phyloP scores from a whole-genome alignment of 2,888 invertebrate species.

The Agriopis aurantiaria region DNA sequence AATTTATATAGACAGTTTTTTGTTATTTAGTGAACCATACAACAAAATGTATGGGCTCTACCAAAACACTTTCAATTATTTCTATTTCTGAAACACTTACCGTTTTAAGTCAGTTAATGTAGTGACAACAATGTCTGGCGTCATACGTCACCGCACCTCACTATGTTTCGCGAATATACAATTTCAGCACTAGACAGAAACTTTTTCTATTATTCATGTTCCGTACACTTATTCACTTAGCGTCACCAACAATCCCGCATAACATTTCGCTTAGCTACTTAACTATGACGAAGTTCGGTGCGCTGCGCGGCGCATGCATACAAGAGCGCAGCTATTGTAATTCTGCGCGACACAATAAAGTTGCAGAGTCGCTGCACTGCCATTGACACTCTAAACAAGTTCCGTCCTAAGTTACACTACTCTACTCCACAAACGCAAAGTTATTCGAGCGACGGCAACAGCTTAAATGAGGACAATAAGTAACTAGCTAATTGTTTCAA shows the following conservation, averaged over 20 bases:
- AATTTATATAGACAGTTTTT: too few relatives aligned
- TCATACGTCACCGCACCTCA: conserved; percentile 22
- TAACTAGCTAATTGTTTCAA: conserved; percentile 61
- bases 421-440: conserved; percentile 54
- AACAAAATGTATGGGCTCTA: neutral
- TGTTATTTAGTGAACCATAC: neutral
- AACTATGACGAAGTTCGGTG: conserved; percentile 44
- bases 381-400: conserved; percentile 70
- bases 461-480: conserved; percentile 64
- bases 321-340: conserved; percentile 58
- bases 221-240: conserved; percentile 47
- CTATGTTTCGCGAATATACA: conserved; percentile 21
- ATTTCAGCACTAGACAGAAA: conserved; percentile 31
- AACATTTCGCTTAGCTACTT: conserved; percentile 47
- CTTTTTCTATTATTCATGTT: conserved; percentile 48
- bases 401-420: conserved; percentile 60
- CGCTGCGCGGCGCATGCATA: conserved; percentile 48
- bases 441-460: conserved; percentile 56
- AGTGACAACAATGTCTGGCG: conserved; percentile 13
- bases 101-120: conserved; percentile 11
- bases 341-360: conserved; percentile 58
- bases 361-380: conserved; percentile 58
- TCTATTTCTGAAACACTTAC: conserved; percentile 18
- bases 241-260: conserved; percentile 44
- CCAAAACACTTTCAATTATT: neutral